Evolutionary conservation across 2,888 invertebrate species (phyloP), one percentile per base, ranked within the genome.

Genomic region (Eupithecia subumbrata): DNA sequence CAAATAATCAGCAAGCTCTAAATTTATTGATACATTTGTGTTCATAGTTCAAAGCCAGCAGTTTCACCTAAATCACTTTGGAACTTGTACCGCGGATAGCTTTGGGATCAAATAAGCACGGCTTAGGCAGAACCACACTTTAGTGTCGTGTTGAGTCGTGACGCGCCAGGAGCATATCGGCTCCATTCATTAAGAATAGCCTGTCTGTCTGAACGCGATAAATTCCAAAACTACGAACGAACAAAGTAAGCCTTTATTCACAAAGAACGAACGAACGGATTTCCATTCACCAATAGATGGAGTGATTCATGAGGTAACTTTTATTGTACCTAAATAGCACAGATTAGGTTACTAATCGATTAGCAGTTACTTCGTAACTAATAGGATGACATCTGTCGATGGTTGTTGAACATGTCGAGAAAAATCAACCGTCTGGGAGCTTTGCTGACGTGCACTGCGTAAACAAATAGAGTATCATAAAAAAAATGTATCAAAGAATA

Each of bases 81-180:
- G 14, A 43, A 68, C 68, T 68, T 68, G 43, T 68, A 68, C 43
- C 68, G 64, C 70, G 40, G 66, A 37, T 67, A 68, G 68, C 56
- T 72, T 73, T 70, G 63, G 64, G 69, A 45, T 72, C 52, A 72
- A 52, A 63, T 76, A 69, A 64, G 68, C 68, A 63, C 22, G 37
- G 45, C 25, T 60, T 14, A 12, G 60, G 60, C 12, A 60, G 25
- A 22, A 60, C 5, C 25, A 25, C 60, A 60, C 7, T 25, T 25
- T 25, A 25, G 25, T 25, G 12, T 4, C 56, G 52, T 52, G 52
- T 52, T 52, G 56, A 9, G 22, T 14, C 25, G 60, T 60, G 60
- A 22, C 25, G 60, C 5, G 56, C 22, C 60, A 56, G 52, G 52
- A n/a, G 11, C 11, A 56, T 7, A 52, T 7, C 3, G 52, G 48